Base-by-base conservation (phyloP, 2,797 vertebrate genomes). In the Chromobotia macracanthus region DNA sequence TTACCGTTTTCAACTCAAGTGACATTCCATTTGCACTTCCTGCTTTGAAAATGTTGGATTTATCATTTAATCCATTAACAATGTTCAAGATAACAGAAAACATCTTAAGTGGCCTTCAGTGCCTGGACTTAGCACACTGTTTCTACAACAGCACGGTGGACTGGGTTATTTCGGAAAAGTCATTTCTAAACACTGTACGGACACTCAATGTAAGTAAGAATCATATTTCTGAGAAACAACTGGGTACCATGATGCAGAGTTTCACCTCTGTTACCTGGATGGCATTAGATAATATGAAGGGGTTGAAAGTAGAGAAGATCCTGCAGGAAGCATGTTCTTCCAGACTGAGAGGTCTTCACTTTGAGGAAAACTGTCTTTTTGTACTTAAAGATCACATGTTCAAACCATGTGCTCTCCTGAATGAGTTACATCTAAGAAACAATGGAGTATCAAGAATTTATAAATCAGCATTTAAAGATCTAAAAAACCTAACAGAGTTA, bases 301-400 rank as follows among this genome's bases (percentile, higher is more conserved):
- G 75, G 72, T 48, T 71, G 31, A 73, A 83, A 53, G 58, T 84
- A 55, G 75, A 85, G 56, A 74, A 25, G 56, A 41, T 89, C 77
- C 85, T 86, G 35, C 79, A 83, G 51, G 19, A 88, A 66, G 80
- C 85, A 78, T 91, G 89, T 75, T 75, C 85, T 67, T 80, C 82
- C 80, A 66, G 80, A 12, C 58, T 79, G 68, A 84, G 67, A 23
- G 64, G 71, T 44, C 72, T 89, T 74, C 50, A 81, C 28, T 85
- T 87, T 35, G 64, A 72, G 55, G 19, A 41, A 61, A 90, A 89
- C 83, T 82, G 77, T 58, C 87, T 85, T 38, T 63, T 21, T 1
- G 8, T 41, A 15, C 72, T 86, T 15, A 75, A 35, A 3, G 8
- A 25, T 35, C 21, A 21, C 11, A 61, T 51, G 13, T 72, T 86